These are phyloP conservation scores for Oreonectes daqikongensis DNA, from an alignment of 2,797 vertebrate species.

Conservation along the genomic window DNA sequence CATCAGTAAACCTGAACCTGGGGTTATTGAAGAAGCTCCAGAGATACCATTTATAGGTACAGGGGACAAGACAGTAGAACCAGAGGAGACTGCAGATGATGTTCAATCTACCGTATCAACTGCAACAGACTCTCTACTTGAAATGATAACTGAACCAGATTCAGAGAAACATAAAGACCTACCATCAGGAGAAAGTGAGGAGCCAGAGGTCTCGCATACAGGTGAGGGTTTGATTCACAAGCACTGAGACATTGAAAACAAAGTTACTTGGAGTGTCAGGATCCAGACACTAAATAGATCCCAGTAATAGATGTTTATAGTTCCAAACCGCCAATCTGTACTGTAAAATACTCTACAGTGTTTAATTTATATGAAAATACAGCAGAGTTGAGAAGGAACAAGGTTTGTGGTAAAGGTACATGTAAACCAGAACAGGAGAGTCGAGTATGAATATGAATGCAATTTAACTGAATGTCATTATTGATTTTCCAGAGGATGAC, in stretches of 20 bases:
- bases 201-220: not conserved
- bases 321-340: too few relatives aligned
- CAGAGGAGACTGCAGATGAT: constrained; percentile 11
- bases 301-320: not conserved
- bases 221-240: not conserved
- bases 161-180: constrained; percentile 47
- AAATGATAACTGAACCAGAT: constrained; percentile 36
- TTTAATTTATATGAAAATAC: too few relatives aligned
- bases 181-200: constrained; percentile 15
- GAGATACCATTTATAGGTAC: constrained; percentile 23
- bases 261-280: not conserved
- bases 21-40: constrained; percentile 3
- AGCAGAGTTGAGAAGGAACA: too few relatives aligned
- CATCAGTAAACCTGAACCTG: constrained; percentile 30
- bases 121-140: constrained; percentile 10
- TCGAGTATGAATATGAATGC: not conserved
- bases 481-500: constrained; percentile 22
- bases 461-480: not conserved
- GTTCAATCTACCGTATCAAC: constrained; percentile 28
- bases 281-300: too few relatives aligned
- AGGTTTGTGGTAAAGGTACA: not conserved
- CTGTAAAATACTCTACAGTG: too few relatives aligned
- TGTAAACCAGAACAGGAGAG: not conserved
- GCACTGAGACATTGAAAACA: not conserved
- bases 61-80: not conserved